Evolutionary conservation across 1,140 invertebrate genomes (phyloP), one percentile per base, ranked within the genome.

Genomic region (Drosophila parvula): DNA sequence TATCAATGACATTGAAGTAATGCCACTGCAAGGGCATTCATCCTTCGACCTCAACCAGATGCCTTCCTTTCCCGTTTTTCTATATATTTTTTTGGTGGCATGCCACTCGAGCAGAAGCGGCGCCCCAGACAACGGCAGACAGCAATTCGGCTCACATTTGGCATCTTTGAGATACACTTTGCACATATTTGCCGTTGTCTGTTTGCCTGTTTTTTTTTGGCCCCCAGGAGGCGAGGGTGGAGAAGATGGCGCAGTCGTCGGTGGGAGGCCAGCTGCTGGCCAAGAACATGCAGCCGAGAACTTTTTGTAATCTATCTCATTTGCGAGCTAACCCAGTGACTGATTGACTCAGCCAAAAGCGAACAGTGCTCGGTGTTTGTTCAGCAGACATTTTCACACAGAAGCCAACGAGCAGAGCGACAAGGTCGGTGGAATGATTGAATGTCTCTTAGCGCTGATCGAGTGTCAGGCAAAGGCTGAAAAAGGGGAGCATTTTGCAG

Each of bases 71-170:
- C 51, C 36, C 36, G 18, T 38, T 53, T 38, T 5, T 5, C 14
- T 36, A n/a, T 22, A 38, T 38, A 14, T 48, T 48, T 51, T 67
- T 41, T 61, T 81, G 79, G 58, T 82, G 76, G 64, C 71, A 78
- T 80, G 61, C 65, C 65, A 83, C 81, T 84, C 36, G 67, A 75
- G 70, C 69, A 74, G 48, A 56, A 77, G 81, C 80, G 53, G 59
- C 60, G 69, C 62, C 79, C 60, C 79, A 60, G 44, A 59, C 67
- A 61, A 62, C 79, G 50, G 41, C 58, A 58, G 60, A 60, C 47
- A 47, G 63, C 45, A 80, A 80, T 84, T 84, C 71, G 81, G 58
- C 60, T 85, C 74, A 85, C 27, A 86, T 78, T 81, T 86, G 81
- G 81, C 81, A 85, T 68, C 78, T 69, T 59, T 53, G 41, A 64